These are phyloP conservation scores for Colostygia pectinataria DNA, from an alignment of 2,888 invertebrate genomes.

Conservation along the genomic window DNA sequence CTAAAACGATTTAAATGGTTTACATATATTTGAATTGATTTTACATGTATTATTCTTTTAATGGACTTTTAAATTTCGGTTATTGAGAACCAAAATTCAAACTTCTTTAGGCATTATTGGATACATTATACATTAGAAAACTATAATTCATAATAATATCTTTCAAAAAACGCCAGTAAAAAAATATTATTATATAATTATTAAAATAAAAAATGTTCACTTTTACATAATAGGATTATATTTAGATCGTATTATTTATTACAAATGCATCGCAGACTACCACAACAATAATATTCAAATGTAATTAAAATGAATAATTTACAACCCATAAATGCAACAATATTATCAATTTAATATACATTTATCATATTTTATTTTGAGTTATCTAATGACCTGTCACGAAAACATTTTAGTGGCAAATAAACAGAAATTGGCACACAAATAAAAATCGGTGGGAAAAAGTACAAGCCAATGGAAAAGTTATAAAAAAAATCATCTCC, in stretches of 20 bases:
- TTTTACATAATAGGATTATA: no score
- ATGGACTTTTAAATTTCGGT: no score
- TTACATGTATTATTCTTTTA: no score
- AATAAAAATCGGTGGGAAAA: conserved; percentile 58
- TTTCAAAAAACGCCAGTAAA: no score
- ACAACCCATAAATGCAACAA: conserved; percentile 70
- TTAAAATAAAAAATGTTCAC: no score
- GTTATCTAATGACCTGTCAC: conserved; percentile 16
- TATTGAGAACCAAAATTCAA: no score
- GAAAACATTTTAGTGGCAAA: conserved; percentile 39
- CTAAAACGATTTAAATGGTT: no score
- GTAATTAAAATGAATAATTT: conserved; percentile 59
- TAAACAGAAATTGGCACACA: conserved; percentile 50
- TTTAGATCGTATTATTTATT: background rate
- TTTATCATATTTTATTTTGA: conserved; percentile 25
- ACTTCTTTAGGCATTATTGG: no score
- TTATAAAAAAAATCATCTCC: conserved; percentile 33
- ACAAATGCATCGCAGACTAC: conserved; percentile 67
- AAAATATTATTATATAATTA: no score
- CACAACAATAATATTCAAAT: conserved; percentile 41
- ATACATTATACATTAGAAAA: no score
- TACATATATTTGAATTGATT: no score
- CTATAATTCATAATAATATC: no score
- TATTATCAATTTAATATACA: conserved; percentile 31
- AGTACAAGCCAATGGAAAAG: conserved; percentile 45